Evolutionary conservation across 64 coral and sea anemone species (phyloP).

Genomic region (Montipora cactus): DNA sequence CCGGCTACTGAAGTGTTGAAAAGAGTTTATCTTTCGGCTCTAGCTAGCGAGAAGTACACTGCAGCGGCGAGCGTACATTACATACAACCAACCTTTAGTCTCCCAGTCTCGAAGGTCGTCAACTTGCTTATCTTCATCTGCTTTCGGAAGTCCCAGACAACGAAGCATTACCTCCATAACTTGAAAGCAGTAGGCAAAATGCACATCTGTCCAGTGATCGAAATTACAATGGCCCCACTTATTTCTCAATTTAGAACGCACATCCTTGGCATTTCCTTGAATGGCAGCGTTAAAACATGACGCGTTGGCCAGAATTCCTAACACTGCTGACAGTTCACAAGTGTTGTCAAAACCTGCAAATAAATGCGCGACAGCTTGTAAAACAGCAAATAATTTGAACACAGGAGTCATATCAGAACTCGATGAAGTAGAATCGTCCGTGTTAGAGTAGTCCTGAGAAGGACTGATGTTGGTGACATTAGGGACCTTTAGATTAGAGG

Average conservation of each 20-base stretch:
- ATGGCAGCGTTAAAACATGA: constrained; percentile 28
- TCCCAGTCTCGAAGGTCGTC: constrained; percentile 52
- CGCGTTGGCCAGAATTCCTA: constrained; percentile 48
- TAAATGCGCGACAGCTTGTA: too few relatives aligned
- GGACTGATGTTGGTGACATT: too few relatives aligned
- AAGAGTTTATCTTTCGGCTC: too few relatives aligned
- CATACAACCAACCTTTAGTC: constrained; percentile 34
- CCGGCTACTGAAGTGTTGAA: too few relatives aligned
- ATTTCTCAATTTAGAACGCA: constrained; percentile 55
- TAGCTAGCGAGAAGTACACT: too few relatives aligned
- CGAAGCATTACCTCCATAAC: constrained; percentile 54
- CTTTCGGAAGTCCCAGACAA: constrained; percentile 7
- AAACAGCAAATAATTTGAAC: too few relatives aligned
- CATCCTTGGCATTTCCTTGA: constrained; percentile 56
- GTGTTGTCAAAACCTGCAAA: constrained; percentile 78
- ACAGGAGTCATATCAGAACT: too few relatives aligned
- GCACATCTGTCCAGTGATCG: constrained; percentile 37
- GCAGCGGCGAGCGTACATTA: too few relatives aligned
- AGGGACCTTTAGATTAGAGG: too few relatives aligned
- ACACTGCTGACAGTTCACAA: constrained; percentile 71
- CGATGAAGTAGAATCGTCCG: too few relatives aligned
- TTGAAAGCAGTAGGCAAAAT: constrained; percentile 56
- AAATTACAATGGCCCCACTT: constrained; percentile 76
- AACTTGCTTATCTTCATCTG: constrained; percentile 3
- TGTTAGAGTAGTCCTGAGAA: too few relatives aligned